Evolutionary conservation across 2,797 vertebrate genomes (phyloP).

Genomic region (Otolemur crassicaudatus): DNA sequence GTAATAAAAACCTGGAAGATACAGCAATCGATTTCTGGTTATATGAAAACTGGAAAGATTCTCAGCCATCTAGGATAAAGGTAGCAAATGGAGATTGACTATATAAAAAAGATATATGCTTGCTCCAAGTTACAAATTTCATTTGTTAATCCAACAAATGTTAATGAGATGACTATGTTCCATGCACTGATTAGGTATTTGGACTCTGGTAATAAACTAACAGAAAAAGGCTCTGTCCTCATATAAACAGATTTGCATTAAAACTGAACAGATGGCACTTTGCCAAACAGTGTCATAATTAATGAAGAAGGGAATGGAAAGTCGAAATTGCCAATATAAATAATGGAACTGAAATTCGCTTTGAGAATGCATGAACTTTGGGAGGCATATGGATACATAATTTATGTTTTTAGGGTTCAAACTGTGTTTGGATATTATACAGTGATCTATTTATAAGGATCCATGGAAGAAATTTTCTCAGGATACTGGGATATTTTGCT

Average conservation of each 20-base stretch:
- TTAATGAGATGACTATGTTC: not conserved
- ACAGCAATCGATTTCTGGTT: conserved; percentile 7
- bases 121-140: not conserved
- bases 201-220: not conserved
- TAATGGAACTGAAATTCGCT: conserved; percentile 4
- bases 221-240: not conserved
- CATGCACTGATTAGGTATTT: not conserved
- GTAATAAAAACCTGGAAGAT: not conserved
- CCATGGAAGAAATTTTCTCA: not conserved
- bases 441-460: not conserved
- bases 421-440: not conserved
- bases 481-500: not conserved
- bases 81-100: not conserved
- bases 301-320: not conserved
- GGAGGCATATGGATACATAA: not conserved
- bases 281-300: not conserved
- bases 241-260: not conserved
- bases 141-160: not conserved
- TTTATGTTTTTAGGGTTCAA: not conserved
- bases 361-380: not conserved
- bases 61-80: conserved; percentile 10
- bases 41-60: conserved; percentile 26
- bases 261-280: not conserved
- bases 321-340: not conserved
- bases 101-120: not conserved